Evolutionary conservation across 1,140 invertebrate species (phyloP), one percentile per base, ranked within the genome.

Genomic region (Aphelinus atriplicis): DNA sequence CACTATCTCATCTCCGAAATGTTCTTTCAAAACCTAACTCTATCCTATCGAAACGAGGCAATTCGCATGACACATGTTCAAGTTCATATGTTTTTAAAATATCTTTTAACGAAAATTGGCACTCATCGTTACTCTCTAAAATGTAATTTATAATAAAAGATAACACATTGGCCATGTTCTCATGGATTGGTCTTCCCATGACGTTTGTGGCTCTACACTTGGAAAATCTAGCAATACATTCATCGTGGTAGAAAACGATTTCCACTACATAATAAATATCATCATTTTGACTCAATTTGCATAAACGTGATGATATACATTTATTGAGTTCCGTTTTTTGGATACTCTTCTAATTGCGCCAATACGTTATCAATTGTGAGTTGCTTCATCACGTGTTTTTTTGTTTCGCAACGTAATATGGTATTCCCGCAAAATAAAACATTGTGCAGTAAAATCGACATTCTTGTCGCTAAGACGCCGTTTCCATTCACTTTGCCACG

Each of bases 51-150:
- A 55, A 9, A 1, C 51, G 1, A 5, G 51, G 65, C n/a, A 55
- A 26, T 42, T 53, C 51, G 6, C 5, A 7, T 7, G 5, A 7
- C 3, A 3, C 56, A 58, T n/a, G 3, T 58, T 58, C n/a, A 10
- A 7, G 3, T 58, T 3, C 48, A 2, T n/a, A 26, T 9, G 1
- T n/a, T 62, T 51, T 3, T 6, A n/a, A n/a, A n/a, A 71, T 71
- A 4, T 61, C 7, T 53, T 51, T 71, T 43, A 71, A 62, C 6
- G 69, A 71, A 62, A 71, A 71, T 62, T 71, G 69, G 26, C 69
- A 62, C 42, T 71, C 69, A 26, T 62, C 60, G 10, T 4, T n/a
- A 62, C 63, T 71, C 7, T 71, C 58, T 47, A 60, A 53, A 4
- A 71, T 62, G 47, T n/a, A 62, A 71, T 50, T 62, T n/a, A 62